These are phyloP conservation scores for Castor canadensis DNA, from an alignment of 2,113 vertebrate species.

Conservation along the genomic window DNA sequence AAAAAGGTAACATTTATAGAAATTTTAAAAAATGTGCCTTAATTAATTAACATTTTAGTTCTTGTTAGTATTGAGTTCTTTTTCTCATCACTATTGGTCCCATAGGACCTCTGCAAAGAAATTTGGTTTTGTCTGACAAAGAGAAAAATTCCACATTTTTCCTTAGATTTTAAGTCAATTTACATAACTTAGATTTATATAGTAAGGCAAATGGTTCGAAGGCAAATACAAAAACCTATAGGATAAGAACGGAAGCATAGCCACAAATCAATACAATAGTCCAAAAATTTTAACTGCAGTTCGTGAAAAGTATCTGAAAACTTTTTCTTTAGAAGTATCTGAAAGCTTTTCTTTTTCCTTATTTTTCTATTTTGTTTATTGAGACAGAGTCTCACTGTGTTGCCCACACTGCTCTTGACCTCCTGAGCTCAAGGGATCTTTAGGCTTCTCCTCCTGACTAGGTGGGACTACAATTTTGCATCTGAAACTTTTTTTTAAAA, in stretches of 20 bases:
- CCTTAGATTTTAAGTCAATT: no score
- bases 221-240: background rate
- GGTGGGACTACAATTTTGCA: background rate
- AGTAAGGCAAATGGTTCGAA: background rate
- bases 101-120: no score
- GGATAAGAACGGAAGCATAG: background rate
- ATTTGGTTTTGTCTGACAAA: no score
- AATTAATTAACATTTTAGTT: background rate
- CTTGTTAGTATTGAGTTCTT: background rate
- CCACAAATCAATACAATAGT: background rate
- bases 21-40: background rate
- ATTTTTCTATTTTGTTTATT: no score
- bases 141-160: no score
- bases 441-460: background rate
- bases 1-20: background rate
- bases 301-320: background rate
- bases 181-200: background rate
- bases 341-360: no score
- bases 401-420: background rate
- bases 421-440: background rate
- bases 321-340: background rate
- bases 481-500: background rate
- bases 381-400: background rate
- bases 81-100: no score
- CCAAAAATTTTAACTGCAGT: background rate